Conservation (phyloP, 2,797 vertebrate genomes). For the Halcyon leucocephala region DNA sequence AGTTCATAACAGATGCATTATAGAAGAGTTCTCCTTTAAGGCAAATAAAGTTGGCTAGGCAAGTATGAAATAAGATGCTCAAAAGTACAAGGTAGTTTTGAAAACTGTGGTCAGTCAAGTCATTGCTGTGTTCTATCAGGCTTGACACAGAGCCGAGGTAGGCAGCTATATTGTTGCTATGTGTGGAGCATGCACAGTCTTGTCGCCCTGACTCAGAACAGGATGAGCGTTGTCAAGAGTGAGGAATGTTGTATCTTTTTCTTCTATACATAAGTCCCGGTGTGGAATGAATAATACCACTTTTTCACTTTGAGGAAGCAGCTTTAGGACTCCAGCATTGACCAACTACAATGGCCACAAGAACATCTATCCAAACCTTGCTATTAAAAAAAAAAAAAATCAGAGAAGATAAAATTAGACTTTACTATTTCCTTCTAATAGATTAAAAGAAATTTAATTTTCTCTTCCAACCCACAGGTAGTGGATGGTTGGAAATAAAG, state of each 20-base stretch:
- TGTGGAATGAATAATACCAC: slow-evolving; percentile 25
- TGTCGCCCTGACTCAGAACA: slow-evolving; percentile 24
- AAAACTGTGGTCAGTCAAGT: background rate
- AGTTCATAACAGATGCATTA: background rate
- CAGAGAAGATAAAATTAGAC: background rate
- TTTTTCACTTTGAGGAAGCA: slow-evolving; percentile 32
- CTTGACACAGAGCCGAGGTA: background rate
- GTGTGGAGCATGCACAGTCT: background rate
- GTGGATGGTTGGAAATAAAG: background rate
- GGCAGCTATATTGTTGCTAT: background rate
- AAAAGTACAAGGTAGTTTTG: background rate
- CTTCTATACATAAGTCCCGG: background rate
- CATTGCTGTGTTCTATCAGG: background rate
- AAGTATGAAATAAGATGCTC: background rate
- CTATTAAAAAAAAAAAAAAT: background rate
- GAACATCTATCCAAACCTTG: background rate
- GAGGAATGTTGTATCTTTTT: background rate
- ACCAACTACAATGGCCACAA: background rate
- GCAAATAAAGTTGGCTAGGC: background rate
- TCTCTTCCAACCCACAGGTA: background rate
- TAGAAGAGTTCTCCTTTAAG: background rate
- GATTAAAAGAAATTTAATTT: background rate
- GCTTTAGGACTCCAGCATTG: background rate
- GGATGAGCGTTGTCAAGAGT: background rate
- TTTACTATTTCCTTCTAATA: background rate